Conservation (phyloP, 2,888 invertebrate species). For the Lycocerus yunnanus region DNA sequence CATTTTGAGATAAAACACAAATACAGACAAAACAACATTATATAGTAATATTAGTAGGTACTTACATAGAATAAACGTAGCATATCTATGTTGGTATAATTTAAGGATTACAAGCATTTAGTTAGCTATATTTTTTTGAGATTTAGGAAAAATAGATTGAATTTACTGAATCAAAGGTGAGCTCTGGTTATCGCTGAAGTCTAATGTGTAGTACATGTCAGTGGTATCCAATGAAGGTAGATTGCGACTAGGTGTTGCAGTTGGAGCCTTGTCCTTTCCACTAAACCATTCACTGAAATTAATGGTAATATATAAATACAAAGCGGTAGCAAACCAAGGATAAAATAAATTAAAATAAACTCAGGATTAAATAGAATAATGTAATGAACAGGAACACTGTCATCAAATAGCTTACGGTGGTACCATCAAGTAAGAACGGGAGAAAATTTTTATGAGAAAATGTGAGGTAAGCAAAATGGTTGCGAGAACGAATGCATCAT, state of each 20-base stretch:
- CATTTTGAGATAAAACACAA: not conserved
- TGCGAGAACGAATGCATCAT: too few relatives aligned
- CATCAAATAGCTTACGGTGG: too few relatives aligned
- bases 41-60: not conserved
- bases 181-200: conserved; percentile 77
- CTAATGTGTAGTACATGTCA: conserved; percentile 78
- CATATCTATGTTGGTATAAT: not conserved
- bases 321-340: too few relatives aligned
- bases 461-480: too few relatives aligned
- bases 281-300: conserved; percentile 45
- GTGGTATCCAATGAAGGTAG: conserved; percentile 67
- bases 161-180: conserved; percentile 72
- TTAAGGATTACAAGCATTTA: not conserved
- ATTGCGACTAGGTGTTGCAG: conserved; percentile 58
- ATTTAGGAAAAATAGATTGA: not conserved
- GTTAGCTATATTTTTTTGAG: not conserved
- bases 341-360: too few relatives aligned
- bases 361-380: too few relatives aligned
- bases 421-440: too few relatives aligned
- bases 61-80: not conserved
- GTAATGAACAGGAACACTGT: too few relatives aligned
- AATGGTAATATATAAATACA: not conserved
- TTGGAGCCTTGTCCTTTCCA: conserved; percentile 45
- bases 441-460: too few relatives aligned
- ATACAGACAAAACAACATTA: not conserved